These are phyloP conservation scores for Drosophila ohnishii DNA, from an alignment of 1,140 invertebrate genomes.

Conservation along the genomic window DNA sequence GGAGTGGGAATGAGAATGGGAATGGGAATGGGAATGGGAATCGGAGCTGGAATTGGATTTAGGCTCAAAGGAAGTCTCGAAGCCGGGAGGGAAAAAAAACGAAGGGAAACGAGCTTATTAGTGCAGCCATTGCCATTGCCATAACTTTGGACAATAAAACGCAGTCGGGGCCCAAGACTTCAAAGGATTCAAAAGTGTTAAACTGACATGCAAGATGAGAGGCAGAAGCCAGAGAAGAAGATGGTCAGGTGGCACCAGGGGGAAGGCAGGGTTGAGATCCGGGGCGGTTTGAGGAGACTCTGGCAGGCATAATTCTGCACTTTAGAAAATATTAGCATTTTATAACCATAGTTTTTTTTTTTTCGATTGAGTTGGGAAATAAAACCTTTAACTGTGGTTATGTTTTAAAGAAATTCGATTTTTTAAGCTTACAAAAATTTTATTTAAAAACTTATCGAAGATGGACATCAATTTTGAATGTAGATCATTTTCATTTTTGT, in stretches of 20 bases:
- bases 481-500: too few species aligned
- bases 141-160: slow-evolving; percentile 78
- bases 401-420: too few species aligned
- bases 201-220: slow-evolving; percentile 75
- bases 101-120: slow-evolving; percentile 70
- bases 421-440: too few species aligned
- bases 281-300: slow-evolving; percentile 1
- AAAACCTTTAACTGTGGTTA: too few species aligned
- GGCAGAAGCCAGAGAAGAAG: slow-evolving; percentile 18
- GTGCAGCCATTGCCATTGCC: slow-evolving; percentile 67
- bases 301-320: slow-evolving; percentile 45
- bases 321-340: neutral
- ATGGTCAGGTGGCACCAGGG: slow-evolving; percentile 3
- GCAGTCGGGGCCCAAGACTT: slow-evolving; percentile 45
- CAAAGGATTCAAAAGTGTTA: slow-evolving; percentile 79
- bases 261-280: slow-evolving; percentile 1
- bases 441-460: too few species aligned
- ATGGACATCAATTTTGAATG: too few species aligned
- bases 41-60: slow-evolving; percentile 10
- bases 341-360: neutral
- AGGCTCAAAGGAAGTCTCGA: neutral
- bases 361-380: too few species aligned
- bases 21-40: slow-evolving; percentile 3
- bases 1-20: neutral
- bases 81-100: neutral